These are phyloP conservation scores for Styela plicata DNA, from an alignment of 23 tunicate species.

Conservation along the genomic window DNA sequence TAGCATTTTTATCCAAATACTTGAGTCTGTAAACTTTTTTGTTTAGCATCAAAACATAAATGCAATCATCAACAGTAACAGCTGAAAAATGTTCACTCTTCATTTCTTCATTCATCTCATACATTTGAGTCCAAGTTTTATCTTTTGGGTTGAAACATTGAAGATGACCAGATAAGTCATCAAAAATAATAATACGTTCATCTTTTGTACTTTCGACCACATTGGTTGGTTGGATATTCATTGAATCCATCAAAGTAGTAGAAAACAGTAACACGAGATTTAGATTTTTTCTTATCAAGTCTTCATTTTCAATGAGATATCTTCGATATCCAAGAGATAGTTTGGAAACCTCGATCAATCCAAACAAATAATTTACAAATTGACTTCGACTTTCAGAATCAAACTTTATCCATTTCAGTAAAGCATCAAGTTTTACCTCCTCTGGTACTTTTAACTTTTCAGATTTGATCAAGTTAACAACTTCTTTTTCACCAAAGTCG, in stretches of 20 bases:
- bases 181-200: background rate
- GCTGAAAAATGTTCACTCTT: background rate
- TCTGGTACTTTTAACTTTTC: background rate
- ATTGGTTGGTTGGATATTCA: background rate
- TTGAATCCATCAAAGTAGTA: background rate
- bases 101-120: background rate
- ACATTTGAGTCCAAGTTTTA: background rate
- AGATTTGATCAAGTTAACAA: background rate
- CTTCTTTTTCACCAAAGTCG: background rate
- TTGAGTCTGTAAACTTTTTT: background rate
- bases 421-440: background rate
- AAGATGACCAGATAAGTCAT: background rate
- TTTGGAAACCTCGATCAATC: background rate
- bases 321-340: constrained; percentile 6
- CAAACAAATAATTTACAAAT: background rate
- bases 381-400: background rate
- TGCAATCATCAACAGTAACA: background rate
- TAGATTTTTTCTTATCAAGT: background rate
- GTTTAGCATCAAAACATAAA: background rate
- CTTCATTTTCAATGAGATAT: background rate
- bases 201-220: background rate
- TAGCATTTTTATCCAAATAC: background rate
- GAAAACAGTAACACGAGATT: background rate
- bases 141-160: background rate
- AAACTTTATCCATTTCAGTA: background rate